phyloP scores from a whole-genome alignment of 2,888 invertebrate species.

The Agriotes lineatus region DNA sequence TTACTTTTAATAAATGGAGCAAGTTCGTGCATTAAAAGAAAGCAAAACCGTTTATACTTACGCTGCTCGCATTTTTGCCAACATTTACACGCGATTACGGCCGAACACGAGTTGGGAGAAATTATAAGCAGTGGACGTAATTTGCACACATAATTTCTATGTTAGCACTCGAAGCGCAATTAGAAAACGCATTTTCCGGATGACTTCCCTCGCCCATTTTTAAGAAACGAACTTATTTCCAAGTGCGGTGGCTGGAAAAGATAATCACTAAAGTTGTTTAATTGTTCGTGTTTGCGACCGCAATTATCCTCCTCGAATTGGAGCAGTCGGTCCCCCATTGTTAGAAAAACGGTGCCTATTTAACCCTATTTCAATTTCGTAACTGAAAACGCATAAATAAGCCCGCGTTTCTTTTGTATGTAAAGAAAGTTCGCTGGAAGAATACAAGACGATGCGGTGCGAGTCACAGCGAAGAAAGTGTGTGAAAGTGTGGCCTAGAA shows the following conservation, averaged over 20 bases:
- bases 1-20: too few relatives aligned
- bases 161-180: background rate
- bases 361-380: constrained; percentile 27
- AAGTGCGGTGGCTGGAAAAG: too few relatives aligned
- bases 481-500: constrained; percentile 66
- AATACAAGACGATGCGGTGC: constrained; percentile 36
- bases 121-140: background rate
- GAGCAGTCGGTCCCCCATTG: background rate
- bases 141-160: constrained; percentile 11
- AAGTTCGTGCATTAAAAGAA: constrained; percentile 7
- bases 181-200: background rate
- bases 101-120: background rate
- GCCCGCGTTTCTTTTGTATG: constrained; percentile 34
- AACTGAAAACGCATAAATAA: constrained; percentile 25
- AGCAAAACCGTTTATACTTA: constrained; percentile 5
- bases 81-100: constrained; percentile 8
- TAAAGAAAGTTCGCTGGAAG: constrained; percentile 39
- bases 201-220: background rate
- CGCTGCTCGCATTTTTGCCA: background rate
- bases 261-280: too few relatives aligned
- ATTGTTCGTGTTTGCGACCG: too few relatives aligned
- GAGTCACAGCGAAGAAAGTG: constrained; percentile 57
- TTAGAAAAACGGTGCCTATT: constrained; percentile 3
- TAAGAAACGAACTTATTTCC: too few relatives aligned
- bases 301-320: too few relatives aligned